A percentile compares a stretch with the other conserved stretches of the same genome.
Conservation (phyloP, 2,113 vertebrate species). For the Alaudala cheleensis region DNA sequence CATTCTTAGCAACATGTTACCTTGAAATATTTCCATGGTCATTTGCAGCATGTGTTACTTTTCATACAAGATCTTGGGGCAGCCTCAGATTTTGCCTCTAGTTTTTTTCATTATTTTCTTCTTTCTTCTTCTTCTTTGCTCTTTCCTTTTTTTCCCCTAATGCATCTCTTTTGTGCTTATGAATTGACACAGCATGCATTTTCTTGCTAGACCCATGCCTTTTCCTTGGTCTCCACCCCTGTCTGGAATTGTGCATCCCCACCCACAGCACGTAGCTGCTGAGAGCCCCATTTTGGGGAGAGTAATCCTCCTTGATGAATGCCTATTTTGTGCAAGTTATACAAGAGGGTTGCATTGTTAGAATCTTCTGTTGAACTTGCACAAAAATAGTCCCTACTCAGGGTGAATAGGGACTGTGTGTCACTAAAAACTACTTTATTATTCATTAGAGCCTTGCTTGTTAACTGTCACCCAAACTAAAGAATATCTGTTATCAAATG, state of each 20-base stretch:
- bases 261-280: conserved; percentile 69
- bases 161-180: conserved; percentile 32
- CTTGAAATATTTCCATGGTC: background rate
- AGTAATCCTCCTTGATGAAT: conserved; percentile 74
- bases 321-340: conserved; percentile 74
- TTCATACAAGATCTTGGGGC: background rate
- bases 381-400: conserved; percentile 72
- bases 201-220: conserved; percentile 56
- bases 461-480: conserved; percentile 66
- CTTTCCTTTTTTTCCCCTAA: fast-evolving
- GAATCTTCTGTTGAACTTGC: conserved; percentile 69
- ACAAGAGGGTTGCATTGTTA: conserved; percentile 75
- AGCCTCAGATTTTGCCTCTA: conserved; percentile 1
- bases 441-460: conserved; percentile 68
- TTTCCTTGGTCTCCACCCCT: conserved; percentile 70
- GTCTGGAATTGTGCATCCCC: conserved; percentile 71
- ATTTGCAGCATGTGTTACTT: background rate
- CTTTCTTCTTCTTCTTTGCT: fast-evolving
- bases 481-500: conserved; percentile 73
- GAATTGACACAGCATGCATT: conserved; percentile 63
- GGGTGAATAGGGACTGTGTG: conserved; percentile 71
- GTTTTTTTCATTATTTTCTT: background rate
- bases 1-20: background rate
- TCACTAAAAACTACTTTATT: conserved; percentile 70
- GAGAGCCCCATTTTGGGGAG: conserved; percentile 61